Percentiles rank a stretch among this genome's conserved stretches.
phyloP scores from a whole-genome alignment of 64 coral and sea anemone genomes.

The Stichodactyla mertensii region DNA sequence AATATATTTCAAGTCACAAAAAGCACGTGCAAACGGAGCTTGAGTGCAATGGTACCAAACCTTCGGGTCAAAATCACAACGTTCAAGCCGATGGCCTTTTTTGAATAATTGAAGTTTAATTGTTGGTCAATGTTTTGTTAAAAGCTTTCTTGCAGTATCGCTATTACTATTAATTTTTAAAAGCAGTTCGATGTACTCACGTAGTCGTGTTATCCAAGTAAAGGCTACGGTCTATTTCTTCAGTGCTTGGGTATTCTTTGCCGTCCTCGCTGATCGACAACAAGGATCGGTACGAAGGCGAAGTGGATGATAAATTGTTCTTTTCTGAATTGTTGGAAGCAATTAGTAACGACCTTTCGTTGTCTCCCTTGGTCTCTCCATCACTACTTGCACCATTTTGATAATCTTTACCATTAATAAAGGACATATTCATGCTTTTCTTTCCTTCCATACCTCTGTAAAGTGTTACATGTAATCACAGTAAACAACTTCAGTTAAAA shows the following conservation, averaged over 20 bases:
- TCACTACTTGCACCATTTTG: neutral
- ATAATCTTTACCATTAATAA: neutral
- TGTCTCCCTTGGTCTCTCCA: neutral
- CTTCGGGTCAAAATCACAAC: too few species aligned
- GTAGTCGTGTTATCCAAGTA: constrained; percentile 29
- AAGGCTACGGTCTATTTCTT: constrained; percentile 23
- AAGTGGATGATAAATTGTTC: neutral
- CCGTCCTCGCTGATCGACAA: neutral
- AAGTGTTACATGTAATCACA: too few species aligned
- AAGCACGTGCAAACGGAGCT: too few species aligned
- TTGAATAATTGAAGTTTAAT: too few species aligned
- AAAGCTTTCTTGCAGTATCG: too few species aligned
- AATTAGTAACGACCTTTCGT: neutral
- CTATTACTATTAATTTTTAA: neutral
- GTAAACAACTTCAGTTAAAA: neutral
- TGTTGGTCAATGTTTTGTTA: too few species aligned
- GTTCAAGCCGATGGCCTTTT: too few species aligned
- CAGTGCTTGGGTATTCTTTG: constrained; percentile 13
- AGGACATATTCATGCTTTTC: neutral
- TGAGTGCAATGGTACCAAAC: too few species aligned
- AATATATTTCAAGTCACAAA: too few species aligned
- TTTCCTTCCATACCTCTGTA: neutral
- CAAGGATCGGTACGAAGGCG: neutral
- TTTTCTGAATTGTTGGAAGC: neutral
- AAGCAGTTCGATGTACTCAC: constrained; percentile 9